A percentile compares a stretch with the other conserved stretches of the same genome.
Conservation (phyloP, 2,113 vertebrate species). For the Edolisoma coerulescens region DNA sequence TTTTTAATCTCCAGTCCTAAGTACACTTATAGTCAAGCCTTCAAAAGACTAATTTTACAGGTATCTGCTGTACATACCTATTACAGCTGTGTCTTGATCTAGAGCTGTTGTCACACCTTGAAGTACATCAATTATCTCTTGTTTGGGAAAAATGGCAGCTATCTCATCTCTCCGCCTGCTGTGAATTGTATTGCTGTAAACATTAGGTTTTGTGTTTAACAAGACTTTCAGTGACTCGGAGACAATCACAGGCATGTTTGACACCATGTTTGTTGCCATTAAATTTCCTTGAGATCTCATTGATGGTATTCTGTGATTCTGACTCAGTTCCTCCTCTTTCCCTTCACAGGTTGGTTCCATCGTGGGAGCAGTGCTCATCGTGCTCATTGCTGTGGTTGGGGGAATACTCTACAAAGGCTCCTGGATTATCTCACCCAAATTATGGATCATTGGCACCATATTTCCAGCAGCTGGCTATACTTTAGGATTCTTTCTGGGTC, state of each 20-base stretch:
- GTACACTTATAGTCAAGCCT: not conserved
- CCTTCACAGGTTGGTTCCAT: slow-evolving; percentile 85
- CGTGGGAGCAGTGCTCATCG: slow-evolving; percentile 77
- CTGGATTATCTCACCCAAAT: slow-evolving; percentile 83
- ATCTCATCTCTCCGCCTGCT: not conserved
- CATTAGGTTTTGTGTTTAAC: not conserved
- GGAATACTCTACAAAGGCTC: slow-evolving; percentile 90
- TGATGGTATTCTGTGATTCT: not conserved
- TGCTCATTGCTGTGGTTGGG: slow-evolving; percentile 85
- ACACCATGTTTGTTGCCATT: not conserved
- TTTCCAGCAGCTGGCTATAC: slow-evolving; percentile 86
- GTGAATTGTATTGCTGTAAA: not conserved
- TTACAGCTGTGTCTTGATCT: not conserved
- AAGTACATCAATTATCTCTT: not conserved
- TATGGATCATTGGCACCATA: slow-evolving; percentile 92
- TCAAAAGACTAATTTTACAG: not conserved
- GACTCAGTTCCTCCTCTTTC: not conserved
- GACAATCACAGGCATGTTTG: not conserved
- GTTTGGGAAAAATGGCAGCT: not conserved
- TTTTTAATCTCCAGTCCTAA: not conserved
- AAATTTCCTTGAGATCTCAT: not conserved
- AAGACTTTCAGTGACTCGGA: not conserved
- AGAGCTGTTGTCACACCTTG: not conserved
- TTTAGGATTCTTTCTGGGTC: slow-evolving; percentile 85
- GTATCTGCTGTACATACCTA: not conserved